Percentiles rank a stretch among this genome's conserved stretches.
These are phyloP conservation scores for Eueremaeus valkanovi DNA, from an alignment of 2,888 invertebrate genomes.

Conservation along the genomic window DNA sequence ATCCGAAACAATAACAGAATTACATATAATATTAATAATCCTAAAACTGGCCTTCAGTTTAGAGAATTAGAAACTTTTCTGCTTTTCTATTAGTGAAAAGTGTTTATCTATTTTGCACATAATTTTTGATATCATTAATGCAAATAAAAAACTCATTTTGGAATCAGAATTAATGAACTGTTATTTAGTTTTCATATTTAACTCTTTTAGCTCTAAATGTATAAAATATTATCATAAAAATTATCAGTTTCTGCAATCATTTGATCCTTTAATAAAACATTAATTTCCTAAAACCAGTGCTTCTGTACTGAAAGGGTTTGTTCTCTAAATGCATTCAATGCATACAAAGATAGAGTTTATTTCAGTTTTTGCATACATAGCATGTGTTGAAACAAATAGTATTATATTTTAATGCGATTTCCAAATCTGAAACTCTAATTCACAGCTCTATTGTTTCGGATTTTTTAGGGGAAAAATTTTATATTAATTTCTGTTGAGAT, in stretches of 20 bases:
- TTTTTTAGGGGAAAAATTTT: no score
- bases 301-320: background rate
- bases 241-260: slow-evolving; percentile 22
- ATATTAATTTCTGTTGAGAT: no score
- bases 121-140: background rate
- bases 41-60: no score
- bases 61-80: no score
- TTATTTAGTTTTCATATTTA: background rate
- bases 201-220: background rate
- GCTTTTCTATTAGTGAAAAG: background rate
- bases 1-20: no score
- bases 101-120: slow-evolving; percentile 4
- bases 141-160: background rate
- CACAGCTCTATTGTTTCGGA: no score
- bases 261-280: slow-evolving; percentile 34
- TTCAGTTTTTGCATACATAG: no score
- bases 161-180: slow-evolving; percentile 6
- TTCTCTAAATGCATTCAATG: no score
- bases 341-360: no score
- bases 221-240: slow-evolving; percentile 2
- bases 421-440: background rate
- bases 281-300: slow-evolving; percentile 17
- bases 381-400: background rate
- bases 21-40: no score
- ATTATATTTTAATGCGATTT: background rate